Evolutionary conservation across 2,797 vertebrate genomes (phyloP), one percentile per base, ranked within the genome.

Genomic region (Neopelma chrysocephalum): DNA sequence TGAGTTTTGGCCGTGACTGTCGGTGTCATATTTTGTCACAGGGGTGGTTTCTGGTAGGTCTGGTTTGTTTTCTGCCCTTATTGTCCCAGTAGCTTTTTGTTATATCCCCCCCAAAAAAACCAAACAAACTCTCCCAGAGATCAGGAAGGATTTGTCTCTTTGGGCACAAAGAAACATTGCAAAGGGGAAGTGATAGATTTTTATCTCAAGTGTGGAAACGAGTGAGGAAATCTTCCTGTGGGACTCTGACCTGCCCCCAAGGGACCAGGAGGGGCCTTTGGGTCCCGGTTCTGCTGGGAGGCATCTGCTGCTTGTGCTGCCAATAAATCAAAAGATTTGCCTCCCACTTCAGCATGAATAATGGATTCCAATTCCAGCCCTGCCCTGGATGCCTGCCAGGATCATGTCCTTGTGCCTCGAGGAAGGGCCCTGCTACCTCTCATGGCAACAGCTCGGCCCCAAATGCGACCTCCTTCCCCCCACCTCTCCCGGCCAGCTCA

Each of bases 251-350:
- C 53, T 53, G 85, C 70, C 58, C 54, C 0, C 78, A 22, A 57
- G 82, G 70, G 76, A 60, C 57, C 64, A 4, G 62, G 66, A 91
- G 61, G 71, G 71, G n/a, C 3, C 2, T 82, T 90, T 34, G 53
- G 1, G 61, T 32, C 69, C 26, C 56, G 7, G 69, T 9, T 82
- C 88, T 68, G 86, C 95, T 92, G 77, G 78, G 53, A 94, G 86
- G 92, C 90, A 87, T 69, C 94, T 92, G 93, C 50, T 58, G 61
- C 71, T 91, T 82, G 88, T 66, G 90, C 86, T 82, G 92, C 93
- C 82, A 87, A 91, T 87, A 95, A 95, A 97, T 95, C 94, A 90
- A 53, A 69, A 75, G 75, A 7, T 89, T 80, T n/a, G 56, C 90
- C 92, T 97, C 92, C 90, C 89, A 40, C 75, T 93, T 38, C 15